A percentile compares a stretch with the other conserved stretches of the same genome.
phyloP scores from a whole-genome alignment of 2,113 vertebrate species.

The Elanus axillaris region DNA sequence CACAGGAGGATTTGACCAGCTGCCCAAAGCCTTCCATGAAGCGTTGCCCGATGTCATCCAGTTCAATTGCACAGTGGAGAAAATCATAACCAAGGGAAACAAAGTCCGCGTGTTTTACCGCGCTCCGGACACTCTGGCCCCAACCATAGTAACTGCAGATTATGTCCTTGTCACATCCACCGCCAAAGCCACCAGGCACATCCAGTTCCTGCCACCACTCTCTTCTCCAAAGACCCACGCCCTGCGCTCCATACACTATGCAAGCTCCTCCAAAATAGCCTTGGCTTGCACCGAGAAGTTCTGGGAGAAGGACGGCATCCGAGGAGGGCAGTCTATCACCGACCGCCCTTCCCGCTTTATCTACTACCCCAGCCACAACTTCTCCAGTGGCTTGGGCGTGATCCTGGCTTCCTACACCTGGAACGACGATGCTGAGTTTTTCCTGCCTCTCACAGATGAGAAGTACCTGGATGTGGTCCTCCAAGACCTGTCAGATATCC shows the following conservation, averaged over 20 bases:
- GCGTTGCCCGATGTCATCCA: neutral
- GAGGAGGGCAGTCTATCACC: slow-evolving; percentile 75
- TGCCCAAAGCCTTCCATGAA: slow-evolving; percentile 9
- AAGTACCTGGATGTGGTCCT: slow-evolving; percentile 58
- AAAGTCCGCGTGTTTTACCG: neutral
- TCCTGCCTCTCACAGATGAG: slow-evolving; percentile 61
- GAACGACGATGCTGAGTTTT: slow-evolving; percentile 74
- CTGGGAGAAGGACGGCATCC: slow-evolving; percentile 81
- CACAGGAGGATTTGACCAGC: slow-evolving; percentile 44
- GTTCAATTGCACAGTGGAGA: neutral
- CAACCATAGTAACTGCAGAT: neutral
- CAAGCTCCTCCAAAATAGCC: slow-evolving; percentile 74
- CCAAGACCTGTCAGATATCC: slow-evolving; percentile 77
- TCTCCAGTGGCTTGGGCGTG: slow-evolving; percentile 51
- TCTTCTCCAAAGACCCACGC: slow-evolving; percentile 73
- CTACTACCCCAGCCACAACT: slow-evolving; percentile 83
- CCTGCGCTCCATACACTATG: slow-evolving; percentile 77
- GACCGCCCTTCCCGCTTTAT: slow-evolving; percentile 79
- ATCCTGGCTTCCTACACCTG: slow-evolving; percentile 84
- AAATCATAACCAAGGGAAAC: neutral
- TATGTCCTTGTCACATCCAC: slow-evolving; percentile 74
- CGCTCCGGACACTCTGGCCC: fast-evolving
- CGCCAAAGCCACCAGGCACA: slow-evolving; percentile 76
- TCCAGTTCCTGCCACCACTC: slow-evolving; percentile 74
- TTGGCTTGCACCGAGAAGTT: slow-evolving; percentile 78